Base-by-base conservation (phyloP, 2,113 vertebrate species). In the Gallinago media region DNA sequence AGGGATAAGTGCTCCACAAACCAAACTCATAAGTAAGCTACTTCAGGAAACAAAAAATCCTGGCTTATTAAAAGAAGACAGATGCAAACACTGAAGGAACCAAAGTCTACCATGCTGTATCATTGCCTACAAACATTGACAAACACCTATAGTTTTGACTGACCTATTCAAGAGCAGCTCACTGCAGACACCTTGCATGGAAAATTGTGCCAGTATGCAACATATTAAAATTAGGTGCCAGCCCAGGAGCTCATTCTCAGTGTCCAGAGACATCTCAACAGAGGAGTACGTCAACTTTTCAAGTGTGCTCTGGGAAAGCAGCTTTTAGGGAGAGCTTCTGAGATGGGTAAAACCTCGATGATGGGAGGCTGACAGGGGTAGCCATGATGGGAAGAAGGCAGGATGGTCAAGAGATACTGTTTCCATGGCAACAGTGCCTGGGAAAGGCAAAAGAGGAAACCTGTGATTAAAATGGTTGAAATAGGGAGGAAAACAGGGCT, bases 381-480 rank as follows among this genome's bases (percentile, higher is more conserved):
- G 68, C 72, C 72, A 68, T 94, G 89, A 78, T 61, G 72, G 83
- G 82, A 91, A 49, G 62, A 74, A 97, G 78, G 55, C 72, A 90
- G 44, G 58, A 68, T 89, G 94, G 95, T 93, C 97, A 95, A 88
- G 90, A 95, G 79, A 89, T 75, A 97, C 32, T 0, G 85, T 96
- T 97, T 70, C 95, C 71, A 96, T 89, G 56, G 94, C 85, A 97
- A 97, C 79, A 0, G 80, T 87, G 94, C 92, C 90, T 94, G 85
- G 67, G 42, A 85, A 94, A 94, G 81, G 92, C 78, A 85, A 81
- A 95, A 96, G 90, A 89, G 25, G 50, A 71, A 95, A 78, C 52
- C 73, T 80, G 59, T 0, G 3, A 72, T 85, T 77, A 54, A 85
- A 94, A 36, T 0, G 1, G 81, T 68, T 95, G 93, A 80, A 94